phyloP scores from a whole-genome alignment of 2,888 invertebrate genomes.

The Hipparchia semele region DNA sequence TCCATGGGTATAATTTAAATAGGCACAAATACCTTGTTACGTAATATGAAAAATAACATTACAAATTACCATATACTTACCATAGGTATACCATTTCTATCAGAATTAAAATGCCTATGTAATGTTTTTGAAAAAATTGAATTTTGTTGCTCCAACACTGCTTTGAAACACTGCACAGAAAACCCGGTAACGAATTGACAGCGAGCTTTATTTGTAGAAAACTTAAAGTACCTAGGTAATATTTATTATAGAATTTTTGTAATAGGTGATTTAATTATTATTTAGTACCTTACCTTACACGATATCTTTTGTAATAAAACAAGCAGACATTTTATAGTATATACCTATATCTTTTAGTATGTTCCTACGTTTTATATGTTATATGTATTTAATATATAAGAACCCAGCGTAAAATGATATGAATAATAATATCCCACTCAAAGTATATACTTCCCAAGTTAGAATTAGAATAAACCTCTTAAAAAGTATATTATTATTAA shows the following conservation, averaged over 20 bases:
- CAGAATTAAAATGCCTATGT: not conserved
- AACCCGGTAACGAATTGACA: slow-evolving; percentile 4
- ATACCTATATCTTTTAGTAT: too few relatives aligned
- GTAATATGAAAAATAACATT: not conserved
- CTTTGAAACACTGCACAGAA: slow-evolving; percentile 27
- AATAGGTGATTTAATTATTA: too few relatives aligned
- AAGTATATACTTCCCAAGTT: not conserved
- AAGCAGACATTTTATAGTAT: too few relatives aligned
- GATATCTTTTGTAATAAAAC: too few relatives aligned
- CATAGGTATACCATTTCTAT: not conserved
- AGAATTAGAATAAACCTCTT: not conserved
- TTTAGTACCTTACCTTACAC: too few relatives aligned
- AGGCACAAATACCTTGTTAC: too few relatives aligned
- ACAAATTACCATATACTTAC: not conserved
- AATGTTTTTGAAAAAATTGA: not conserved
- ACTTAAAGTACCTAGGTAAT: not conserved
- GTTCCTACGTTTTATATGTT: too few relatives aligned
- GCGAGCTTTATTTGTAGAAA: slow-evolving; percentile 24
- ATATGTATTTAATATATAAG: not conserved
- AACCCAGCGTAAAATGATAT: not conserved
- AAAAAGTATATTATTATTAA: not conserved
- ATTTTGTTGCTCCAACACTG: slow-evolving; percentile 23
- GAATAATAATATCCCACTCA: not conserved
- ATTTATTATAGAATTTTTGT: too few relatives aligned
- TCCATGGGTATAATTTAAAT: too few relatives aligned